Base-by-base conservation (phyloP, 1,140 invertebrate genomes). In the Chrysomallon squamiferum region DNA sequence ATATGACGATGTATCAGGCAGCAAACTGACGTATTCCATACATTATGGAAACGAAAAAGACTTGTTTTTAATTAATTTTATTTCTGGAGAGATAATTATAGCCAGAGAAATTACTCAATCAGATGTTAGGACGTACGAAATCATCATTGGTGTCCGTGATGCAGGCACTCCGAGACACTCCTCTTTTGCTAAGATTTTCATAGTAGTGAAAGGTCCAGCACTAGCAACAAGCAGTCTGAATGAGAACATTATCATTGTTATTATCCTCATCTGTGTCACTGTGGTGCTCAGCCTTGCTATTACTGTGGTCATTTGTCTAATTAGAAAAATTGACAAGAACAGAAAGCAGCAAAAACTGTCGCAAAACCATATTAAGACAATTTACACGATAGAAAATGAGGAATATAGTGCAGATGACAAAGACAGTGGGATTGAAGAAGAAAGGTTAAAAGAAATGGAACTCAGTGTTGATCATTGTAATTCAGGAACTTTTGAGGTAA, bases 201-300 rank as follows among this genome's bases (percentile, higher is more conserved):
- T 54, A 54, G 29, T 30, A 7, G 50, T 30, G 29, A 54, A 20
- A 15, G 50, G 50, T 54, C 22, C 50, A 0, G 50, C 50, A 3
- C 18, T 22, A 20, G 5, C n/a, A 22, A 18, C 29, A 2, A 54
- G 29, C n/a, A 41, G 47, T 6, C 29, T 30, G 3, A 59, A 25
- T 4, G 58, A 59, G 3, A 59, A 59, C 35, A 59, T 59, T 20
- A 13, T 59, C 32, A 59, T 59, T 4, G 58, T 59, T 15, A 27
- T 59, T 22, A 59, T 33, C 41, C 38, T 59, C 25, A 35, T 59
- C 25, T 30, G 18, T 38, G 58, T 59, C 32, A 59, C 58, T 35
- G 15, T 59, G 20, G 35, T 59, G 18, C 35, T 59, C 30, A 38
- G 33, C 22, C 18, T 59, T 2, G 58, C 58, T 15, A 59, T 59